A percentile compares a stretch with the other conserved stretches of the same genome.
These are phyloP conservation scores for Rhodinocichla rosea DNA, from an alignment of 2,113 vertebrate species.

Conservation along the genomic window DNA sequence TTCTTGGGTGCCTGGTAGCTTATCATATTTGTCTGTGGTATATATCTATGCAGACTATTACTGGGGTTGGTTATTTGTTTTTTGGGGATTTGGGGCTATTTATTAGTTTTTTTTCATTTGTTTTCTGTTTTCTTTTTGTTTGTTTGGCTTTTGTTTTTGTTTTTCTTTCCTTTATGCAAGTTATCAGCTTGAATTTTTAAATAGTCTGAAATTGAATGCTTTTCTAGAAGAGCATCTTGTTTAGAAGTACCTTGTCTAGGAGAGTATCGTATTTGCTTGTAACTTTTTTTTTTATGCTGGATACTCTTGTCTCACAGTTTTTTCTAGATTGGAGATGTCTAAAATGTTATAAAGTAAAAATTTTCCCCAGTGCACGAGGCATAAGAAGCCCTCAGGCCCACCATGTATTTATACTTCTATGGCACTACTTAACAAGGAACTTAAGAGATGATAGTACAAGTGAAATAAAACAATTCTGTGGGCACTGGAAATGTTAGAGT, in stretches of 20 bases:
- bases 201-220: background rate
- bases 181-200: background rate
- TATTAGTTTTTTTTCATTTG: background rate
- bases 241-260: background rate
- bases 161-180: background rate
- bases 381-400: background rate
- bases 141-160: background rate
- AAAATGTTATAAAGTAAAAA: background rate
- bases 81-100: background rate
- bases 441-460: background rate
- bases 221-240: background rate
- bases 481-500: background rate
- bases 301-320: fast-evolving
- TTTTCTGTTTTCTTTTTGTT: background rate
- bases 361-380: background rate
- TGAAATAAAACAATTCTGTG: background rate
- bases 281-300: background rate
- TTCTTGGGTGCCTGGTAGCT: background rate
- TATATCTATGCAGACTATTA: background rate
- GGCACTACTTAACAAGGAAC: background rate
- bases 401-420: background rate
- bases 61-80: background rate
- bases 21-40: fast-evolving
- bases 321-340: background rate
- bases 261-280: background rate